phyloP scores from a whole-genome alignment of 2,888 invertebrate genomes.

The Neria commutata region DNA sequence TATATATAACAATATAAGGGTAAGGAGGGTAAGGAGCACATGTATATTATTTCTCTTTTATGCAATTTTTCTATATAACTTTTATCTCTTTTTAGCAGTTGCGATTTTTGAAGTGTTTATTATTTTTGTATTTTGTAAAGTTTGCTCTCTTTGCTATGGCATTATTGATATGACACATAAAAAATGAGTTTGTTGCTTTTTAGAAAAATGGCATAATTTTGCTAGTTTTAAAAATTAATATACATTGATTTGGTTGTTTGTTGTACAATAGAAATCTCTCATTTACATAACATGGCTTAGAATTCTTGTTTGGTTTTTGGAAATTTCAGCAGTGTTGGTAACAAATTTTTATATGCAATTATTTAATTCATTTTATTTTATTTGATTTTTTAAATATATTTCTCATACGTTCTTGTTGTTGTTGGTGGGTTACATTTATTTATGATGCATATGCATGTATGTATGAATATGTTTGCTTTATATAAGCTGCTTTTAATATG shows the following conservation, averaged over 20 bases:
- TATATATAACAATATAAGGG: neutral
- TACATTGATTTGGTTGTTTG: too few species aligned
- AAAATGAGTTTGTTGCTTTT: neutral
- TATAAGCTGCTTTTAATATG: neutral
- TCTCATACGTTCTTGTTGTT: too few species aligned
- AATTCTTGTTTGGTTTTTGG: too few species aligned
- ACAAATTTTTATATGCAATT: too few species aligned
- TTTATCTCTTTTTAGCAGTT: neutral
- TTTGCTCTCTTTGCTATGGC: neutral
- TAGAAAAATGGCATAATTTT: neutral
- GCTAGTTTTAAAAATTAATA: neutral
- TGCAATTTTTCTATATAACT: neutral
- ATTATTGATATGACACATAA: too few species aligned
- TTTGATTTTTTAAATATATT: too few species aligned
- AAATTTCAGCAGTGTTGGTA: too few species aligned
- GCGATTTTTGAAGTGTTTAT: neutral
- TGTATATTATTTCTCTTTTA: neutral
- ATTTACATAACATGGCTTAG: too few species aligned
- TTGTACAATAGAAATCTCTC: too few species aligned
- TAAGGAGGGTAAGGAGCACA: too few species aligned
- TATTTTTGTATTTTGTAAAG: neutral
- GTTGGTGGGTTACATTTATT: slow-evolving; percentile 6
- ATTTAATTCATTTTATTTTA: too few species aligned
- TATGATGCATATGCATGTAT: neutral
- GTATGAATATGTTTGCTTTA: neutral